phyloP scores from a whole-genome alignment of 92 coral and sea anemone genomes.

The Phenganax stokvisi region DNA sequence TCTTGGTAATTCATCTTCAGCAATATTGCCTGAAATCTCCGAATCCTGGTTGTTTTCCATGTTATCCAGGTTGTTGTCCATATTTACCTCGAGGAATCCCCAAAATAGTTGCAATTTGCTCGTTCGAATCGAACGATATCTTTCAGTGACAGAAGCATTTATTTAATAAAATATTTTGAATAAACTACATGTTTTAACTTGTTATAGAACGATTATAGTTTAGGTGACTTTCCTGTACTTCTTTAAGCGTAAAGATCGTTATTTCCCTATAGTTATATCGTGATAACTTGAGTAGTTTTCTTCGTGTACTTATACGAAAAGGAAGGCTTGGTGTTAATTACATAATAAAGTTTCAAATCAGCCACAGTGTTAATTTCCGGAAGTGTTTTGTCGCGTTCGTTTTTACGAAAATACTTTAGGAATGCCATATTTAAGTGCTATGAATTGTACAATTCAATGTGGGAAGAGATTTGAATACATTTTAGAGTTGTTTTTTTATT shows the following conservation, averaged over 20 bases:
- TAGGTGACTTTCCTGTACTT: slow-evolving; percentile 1
- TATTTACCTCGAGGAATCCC: not conserved
- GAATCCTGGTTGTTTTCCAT: not conserved
- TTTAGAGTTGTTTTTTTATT: slow-evolving; percentile 12
- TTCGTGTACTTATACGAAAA: not conserved
- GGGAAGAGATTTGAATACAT: not conserved
- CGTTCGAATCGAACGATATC: not conserved
- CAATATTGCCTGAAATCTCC: not conserved
- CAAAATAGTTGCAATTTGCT: slow-evolving; percentile 7
- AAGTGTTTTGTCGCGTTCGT: slow-evolving; percentile 2
- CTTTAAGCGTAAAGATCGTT: not conserved
- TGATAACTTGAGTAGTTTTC: not conserved
- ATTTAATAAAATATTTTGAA: not conserved
- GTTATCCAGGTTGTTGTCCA: not conserved
- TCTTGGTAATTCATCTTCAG: not conserved
- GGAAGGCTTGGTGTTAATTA: not conserved
- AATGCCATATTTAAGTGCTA: not conserved
- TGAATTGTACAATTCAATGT: not conserved
- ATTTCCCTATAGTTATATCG: not conserved
- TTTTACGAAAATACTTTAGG: slow-evolving; percentile 16
- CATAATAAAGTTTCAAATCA: not conserved
- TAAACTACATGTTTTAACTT: too few species aligned
- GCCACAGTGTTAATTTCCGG: not conserved
- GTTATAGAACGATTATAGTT: not conserved
- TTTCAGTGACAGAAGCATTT: not conserved